A percentile compares a stretch with the other conserved stretches of the same genome.
These are phyloP conservation scores for Antechinus stuartii DNA, from an alignment of 2,113 vertebrate genomes.

Conservation along the genomic window DNA sequence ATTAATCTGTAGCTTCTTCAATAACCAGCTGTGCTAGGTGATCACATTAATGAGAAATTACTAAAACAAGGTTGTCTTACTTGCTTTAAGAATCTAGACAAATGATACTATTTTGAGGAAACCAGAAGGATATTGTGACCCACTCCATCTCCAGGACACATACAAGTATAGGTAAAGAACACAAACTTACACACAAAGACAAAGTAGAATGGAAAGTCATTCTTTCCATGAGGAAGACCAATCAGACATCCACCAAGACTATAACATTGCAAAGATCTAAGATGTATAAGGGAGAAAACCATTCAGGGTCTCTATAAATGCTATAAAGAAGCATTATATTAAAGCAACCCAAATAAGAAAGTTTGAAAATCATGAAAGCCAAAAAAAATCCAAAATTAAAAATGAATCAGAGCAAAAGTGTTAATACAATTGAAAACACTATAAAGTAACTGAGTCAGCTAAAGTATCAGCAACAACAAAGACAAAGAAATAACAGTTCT, in stretches of 20 bases:
- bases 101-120: neutral
- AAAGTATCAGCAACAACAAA: neutral
- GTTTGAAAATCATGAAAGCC: neutral
- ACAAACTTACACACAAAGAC: neutral
- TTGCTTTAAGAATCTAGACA: neutral
- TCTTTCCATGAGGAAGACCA: neutral
- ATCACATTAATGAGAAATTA: neutral
- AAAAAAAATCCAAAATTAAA: neutral
- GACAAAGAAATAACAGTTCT: neutral
- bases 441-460: neutral
- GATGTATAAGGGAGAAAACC: neutral
- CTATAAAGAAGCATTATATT: neutral
- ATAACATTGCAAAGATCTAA: neutral
- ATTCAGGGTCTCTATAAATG: neutral
- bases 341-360: neutral
- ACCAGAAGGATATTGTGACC: neutral
- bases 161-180: neutral
- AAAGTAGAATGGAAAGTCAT: neutral
- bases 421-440: neutral
- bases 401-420: neutral
- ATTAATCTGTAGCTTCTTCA: neutral
- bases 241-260: neutral
- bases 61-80: neutral
- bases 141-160: neutral
- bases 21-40: neutral